A percentile compares a stretch with the other conserved stretches of the same genome.
These are phyloP conservation scores for Drosophila planitibia DNA, from an alignment of 2,888 invertebrate genomes.

Conservation along the genomic window DNA sequence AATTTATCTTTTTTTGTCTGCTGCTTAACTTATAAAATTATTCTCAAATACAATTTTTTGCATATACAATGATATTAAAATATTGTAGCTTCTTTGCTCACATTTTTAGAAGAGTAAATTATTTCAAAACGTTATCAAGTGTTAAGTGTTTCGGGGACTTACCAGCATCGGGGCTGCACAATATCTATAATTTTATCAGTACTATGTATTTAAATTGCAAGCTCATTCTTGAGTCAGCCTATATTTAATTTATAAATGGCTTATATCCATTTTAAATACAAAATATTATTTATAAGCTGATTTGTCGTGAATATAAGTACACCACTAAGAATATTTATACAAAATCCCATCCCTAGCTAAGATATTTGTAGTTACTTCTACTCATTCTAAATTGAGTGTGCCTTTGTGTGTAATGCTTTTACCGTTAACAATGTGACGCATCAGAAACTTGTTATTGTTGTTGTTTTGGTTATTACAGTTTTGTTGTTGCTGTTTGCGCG, in stretches of 20 bases:
- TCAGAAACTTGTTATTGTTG: slow-evolving; percentile 17
- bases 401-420: slow-evolving; percentile 43
- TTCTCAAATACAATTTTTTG: not conserved
- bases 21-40: not conserved
- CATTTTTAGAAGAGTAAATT: not conserved
- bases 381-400: slow-evolving; percentile 9
- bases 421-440: slow-evolving; percentile 51
- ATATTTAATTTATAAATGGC: not conserved
- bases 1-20: not conserved
- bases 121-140: not conserved
- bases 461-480: slow-evolving; percentile 4
- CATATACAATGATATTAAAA: not conserved
- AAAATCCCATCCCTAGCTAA: slow-evolving; percentile 31
- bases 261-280: not conserved
- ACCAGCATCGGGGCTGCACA: not conserved
- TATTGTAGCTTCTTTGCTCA: not conserved
- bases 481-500: slow-evolving; percentile 17
- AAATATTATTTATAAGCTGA: not conserved
- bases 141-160: not conserved
- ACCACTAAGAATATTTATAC: not conserved
- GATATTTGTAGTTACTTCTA: slow-evolving; percentile 1
- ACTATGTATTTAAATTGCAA: too few species aligned
- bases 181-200: not conserved
- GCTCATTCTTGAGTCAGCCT: not conserved
- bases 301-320: not conserved